phyloP scores from a whole-genome alignment of 2,797 vertebrate genomes.

The Cryptoblepharus egeriae region DNA sequence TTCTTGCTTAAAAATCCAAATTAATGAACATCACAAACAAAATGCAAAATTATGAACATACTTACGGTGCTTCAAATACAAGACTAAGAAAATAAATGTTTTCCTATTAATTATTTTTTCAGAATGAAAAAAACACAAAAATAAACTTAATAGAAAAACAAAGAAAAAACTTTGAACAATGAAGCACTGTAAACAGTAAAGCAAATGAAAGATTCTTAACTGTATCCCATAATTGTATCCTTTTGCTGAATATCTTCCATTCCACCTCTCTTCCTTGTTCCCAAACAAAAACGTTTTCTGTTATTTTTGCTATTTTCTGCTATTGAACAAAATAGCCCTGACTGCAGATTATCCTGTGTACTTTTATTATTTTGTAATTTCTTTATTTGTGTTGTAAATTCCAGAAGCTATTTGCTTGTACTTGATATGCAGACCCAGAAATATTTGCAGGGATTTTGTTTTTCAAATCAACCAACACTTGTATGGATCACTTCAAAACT shows the following conservation, averaged over 20 bases:
- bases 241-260: not conserved
- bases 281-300: not conserved
- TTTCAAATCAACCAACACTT: not conserved
- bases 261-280: not conserved
- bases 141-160: not conserved
- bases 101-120: not conserved
- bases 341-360: not conserved
- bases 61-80: constrained; percentile 7
- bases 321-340: not conserved
- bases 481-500: not conserved
- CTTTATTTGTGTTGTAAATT: not conserved
- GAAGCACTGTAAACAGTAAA: not conserved
- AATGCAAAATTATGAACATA: not conserved
- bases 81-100: not conserved
- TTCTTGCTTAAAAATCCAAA: not conserved
- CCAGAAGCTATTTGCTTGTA: not conserved
- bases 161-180: not conserved
- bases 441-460: not conserved
- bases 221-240: not conserved
- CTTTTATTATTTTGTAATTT: not conserved
- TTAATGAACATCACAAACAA: not conserved
- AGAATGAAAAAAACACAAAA: not conserved
- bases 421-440: not conserved
- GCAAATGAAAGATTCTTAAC: not conserved
- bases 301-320: too few relatives aligned